Evolutionary conservation across 2,888 invertebrate species (phyloP), one percentile per base, ranked within the genome.

Genomic region (Aricia artaxerxes): DNA sequence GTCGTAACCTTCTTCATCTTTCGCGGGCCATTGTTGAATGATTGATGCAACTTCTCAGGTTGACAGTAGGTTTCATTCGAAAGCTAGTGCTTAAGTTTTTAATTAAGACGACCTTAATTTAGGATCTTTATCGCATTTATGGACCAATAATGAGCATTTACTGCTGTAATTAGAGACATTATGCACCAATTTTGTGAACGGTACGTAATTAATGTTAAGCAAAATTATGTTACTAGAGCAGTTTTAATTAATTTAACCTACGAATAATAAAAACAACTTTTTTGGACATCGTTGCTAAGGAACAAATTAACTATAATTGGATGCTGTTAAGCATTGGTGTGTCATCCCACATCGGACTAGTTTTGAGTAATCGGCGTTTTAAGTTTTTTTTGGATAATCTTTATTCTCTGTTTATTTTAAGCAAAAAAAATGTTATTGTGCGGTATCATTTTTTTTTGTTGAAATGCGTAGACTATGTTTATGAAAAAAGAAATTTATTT

Each of bases 141-240:
- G 7, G 24, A 2, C 24, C 2, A 49, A 31, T 73, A 73, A 73
- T 73, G 73, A 73, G 73, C n/a, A 73, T 73, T 73, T 73, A n/a
- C 44, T 9, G 3, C 38, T 7, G 40, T 73, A 73, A 73, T 73
- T 73, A 73, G 38, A 40, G 73, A 44, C n/a, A 73, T 73, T 73
- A 44, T 44, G 44, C 9, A 24, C 44, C 73, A 24, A 44, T 40
- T 73, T 73, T 44, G 40, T 73, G 24, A 73, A 73, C 73, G 73
- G 73, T 73, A 73, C 9, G 13, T 73, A 73, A 44, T 44, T 73
- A 73, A 73, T 40, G 44, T 73, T 44, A 24, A 24, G 2, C 1
- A n/a, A 24, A 73, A 44, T 44, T 40, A 73, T 73, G n/a, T 73
- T 44, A 44, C 44, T 40, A 73, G 40, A 73, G 9, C 73, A 73